Conservation (phyloP, 2,888 invertebrate species). For the Crepidodera aurea region DNA sequence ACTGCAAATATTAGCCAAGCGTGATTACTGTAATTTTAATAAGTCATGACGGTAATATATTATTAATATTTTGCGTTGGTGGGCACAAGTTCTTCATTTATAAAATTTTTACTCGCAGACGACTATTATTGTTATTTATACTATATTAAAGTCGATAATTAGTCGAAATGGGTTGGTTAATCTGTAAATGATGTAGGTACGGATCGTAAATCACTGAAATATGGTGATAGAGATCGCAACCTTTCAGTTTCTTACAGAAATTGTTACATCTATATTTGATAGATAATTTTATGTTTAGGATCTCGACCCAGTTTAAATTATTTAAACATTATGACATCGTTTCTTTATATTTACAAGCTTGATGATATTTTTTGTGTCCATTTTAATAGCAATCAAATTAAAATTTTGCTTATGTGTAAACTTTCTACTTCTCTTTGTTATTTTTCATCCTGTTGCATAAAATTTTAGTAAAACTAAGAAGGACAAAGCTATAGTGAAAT, state of each 20-base stretch:
- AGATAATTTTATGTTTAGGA: conserved; percentile 3
- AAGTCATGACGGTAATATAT: conserved; percentile 51
- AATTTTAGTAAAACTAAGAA: no score
- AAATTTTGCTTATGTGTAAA: no score
- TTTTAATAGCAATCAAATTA: no score
- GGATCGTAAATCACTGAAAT: conserved; percentile 21
- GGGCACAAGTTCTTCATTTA: conserved; percentile 43
- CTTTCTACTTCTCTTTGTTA: no score
- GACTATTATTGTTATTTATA: conserved; percentile 43
- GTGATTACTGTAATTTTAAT: conserved; percentile 56
- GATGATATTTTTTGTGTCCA: no score
- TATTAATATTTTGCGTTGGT: conserved; percentile 47
- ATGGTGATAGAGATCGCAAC: conserved; percentile 11
- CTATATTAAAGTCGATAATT: conserved; percentile 41
- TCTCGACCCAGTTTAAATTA: neutral
- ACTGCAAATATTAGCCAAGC: conserved; percentile 53
- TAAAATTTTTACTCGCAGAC: conserved; percentile 26
- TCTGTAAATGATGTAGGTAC: conserved; percentile 29
- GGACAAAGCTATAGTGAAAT: no score
- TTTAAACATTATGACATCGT: neutral
- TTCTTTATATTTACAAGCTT: neutral
- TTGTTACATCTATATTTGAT: conserved; percentile 14
- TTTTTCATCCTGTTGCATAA: no score
- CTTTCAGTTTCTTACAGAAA: conserved; percentile 11
- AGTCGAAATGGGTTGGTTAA: conserved; percentile 34